Evolutionary conservation across 53 echinoderm and acorn worm genomes (phyloP).

Genomic region (Glandiceps talaboti): DNA sequence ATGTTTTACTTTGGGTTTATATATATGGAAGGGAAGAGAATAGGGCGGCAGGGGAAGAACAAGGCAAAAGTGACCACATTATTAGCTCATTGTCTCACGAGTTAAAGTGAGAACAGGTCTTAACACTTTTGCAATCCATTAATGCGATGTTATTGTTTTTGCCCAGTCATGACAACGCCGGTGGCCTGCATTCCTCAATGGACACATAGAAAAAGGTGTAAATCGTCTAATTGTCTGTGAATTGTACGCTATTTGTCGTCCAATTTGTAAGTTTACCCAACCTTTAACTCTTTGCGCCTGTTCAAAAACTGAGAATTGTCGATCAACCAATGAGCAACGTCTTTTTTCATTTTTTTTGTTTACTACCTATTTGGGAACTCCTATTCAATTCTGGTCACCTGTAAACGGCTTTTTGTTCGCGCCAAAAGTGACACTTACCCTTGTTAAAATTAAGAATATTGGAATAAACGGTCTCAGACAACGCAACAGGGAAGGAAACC

Average conservation of each 20-base stretch:
- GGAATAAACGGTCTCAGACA: too few relatives aligned
- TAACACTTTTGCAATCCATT: not conserved
- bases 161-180: not conserved
- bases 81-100: too few relatives aligned
- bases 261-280: not conserved
- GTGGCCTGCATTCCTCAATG: not conserved
- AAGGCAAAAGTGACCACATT: too few relatives aligned
- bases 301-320: not conserved
- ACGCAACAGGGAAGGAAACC: too few relatives aligned
- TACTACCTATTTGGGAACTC: not conserved
- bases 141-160: not conserved
- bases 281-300: not conserved
- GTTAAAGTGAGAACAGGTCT: not conserved
- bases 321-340: not conserved
- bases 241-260: not conserved
- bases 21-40: too few relatives aligned
- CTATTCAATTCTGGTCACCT: not conserved
- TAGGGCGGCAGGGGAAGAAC: too few relatives aligned
- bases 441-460: too few relatives aligned
- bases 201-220: not conserved
- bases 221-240: not conserved
- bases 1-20: too few relatives aligned
- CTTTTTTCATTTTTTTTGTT: not conserved
- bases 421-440: too few relatives aligned
- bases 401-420: not conserved